Evolutionary conservation across 2,113 vertebrate species (phyloP), one percentile per base, ranked within the genome.

Genomic region (Chrysemys picta): DNA sequence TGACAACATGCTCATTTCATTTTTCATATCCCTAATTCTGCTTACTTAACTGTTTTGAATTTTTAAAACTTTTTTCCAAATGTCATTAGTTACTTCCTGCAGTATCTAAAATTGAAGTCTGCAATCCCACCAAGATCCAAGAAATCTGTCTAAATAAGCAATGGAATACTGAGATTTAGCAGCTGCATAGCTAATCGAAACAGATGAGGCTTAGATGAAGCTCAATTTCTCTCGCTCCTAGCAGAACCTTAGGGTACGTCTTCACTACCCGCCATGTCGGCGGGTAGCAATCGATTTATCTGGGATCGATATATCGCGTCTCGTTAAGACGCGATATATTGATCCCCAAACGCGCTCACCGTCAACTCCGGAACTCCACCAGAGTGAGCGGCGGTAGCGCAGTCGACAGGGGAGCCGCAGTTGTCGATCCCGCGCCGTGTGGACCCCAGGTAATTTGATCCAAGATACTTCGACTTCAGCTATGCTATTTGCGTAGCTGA

Each of bases 1-100:
- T 96, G 96, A 94, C 92, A 97, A 84, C 50, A 31, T 24, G 49
- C 17, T 90, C n/a, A 49, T 94, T 97, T 76, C 59, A 78, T 95
- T 97, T 95, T 90, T 94, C 75, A 45, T 84, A 85, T 84, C 54
- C 52, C 76, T 94, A 93, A 82, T 82, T 94, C 57, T 52, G 78
- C 83, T 95, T 96, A 83, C 69, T 93, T 88, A 92, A 91, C 89
- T 50, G n/a, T 16, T 95, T 97, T 93, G 80, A 65, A 7, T 94
- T 94, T 93, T 21, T 81, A 93, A 89, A 94, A 24, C 25, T 88
- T 19, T 87, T 95, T 95, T 88, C 81, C 69, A 53, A 0, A 6
- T 91, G 38, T 93, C 88, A 88, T 11, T 90, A 82, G 82, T 50
- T 91, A 81, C 47, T 42, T 90, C 38, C 93, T 91, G 21, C 52